Base-by-base conservation (phyloP, 2,797 vertebrate species). In the Hemitrygon akajei region DNA sequence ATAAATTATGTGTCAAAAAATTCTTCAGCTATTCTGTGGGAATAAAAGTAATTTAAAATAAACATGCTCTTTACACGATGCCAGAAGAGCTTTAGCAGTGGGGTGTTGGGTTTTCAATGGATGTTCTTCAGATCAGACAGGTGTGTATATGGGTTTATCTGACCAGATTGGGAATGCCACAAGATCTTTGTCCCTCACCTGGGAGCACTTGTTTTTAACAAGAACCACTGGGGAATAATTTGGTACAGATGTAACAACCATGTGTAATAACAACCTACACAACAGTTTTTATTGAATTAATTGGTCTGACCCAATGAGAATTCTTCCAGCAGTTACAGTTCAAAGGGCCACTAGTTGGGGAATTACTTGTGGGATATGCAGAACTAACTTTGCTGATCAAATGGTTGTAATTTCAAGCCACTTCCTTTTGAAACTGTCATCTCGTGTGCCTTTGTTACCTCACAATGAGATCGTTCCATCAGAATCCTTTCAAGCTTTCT, bases 1-100 rank as follows among this genome's bases (percentile, higher is more conserved):
- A 84, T 56, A 84, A 84, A 56, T 89, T 89, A 89, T 66, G n/a
- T 66, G 60, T n/a, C 80, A 82, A 30, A 86, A 30, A 89, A 87
- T 30, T 87, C 27, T 58, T 81, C 56, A n/a, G 40, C 60, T 66
- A n/a, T 60, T 37, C 37, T 89, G 86, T 34, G 86, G 60, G 60
- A 69, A 87, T n/a, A 63, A 63, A 87, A 66, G 60, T n/a, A 22
- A 63, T 69, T 73, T 89, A 34, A 22, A 66, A 89, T 87, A 86
- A 86, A 86, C 66, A 66, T 47, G 2, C 63, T 10, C 9, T 66
- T 66, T 66, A 66, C 47, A 47, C 47, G 47, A 47, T 47, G 56
- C 4, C 0, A 0, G 10, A 58, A 63, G 30, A 20, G 58, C 40
- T 87, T 63, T 63, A 34, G 84, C 25, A 7, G 60, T 58, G 27